phyloP scores from a whole-genome alignment of 35 echinoderm and acorn worm species.

The Diadema setosum region DNA sequence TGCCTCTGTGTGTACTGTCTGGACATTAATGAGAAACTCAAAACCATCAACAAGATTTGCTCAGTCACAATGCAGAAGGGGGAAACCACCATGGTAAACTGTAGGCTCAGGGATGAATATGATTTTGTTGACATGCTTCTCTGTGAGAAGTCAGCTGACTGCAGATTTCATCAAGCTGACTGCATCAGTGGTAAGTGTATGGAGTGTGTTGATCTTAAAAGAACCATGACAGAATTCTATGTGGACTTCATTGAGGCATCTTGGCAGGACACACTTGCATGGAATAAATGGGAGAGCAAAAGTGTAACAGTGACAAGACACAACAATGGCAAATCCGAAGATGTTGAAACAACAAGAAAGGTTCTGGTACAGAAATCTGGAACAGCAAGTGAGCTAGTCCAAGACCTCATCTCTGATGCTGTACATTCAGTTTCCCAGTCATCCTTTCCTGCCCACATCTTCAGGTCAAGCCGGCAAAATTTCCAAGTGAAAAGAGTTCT shows the following conservation, averaged over 20 bases:
- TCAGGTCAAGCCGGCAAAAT: not conserved
- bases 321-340: not conserved
- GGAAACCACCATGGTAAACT: too few species aligned
- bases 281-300: constrained; percentile 19
- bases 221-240: constrained; percentile 6
- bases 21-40: too few species aligned
- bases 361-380: not conserved
- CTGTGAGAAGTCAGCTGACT: too few species aligned
- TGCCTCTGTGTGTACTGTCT: too few species aligned
- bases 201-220: not conserved
- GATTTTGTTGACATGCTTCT: too few species aligned
- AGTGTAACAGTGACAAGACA: not conserved
- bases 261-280: not conserved
- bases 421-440: not conserved
- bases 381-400: not conserved
- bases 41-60: too few species aligned
- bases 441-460: not conserved
- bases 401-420: not conserved
- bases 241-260: not conserved
- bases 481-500: constrained; percentile 26
- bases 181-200: not conserved
- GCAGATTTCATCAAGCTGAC: not conserved
- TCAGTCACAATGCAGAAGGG: too few species aligned
- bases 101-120: too few species aligned
- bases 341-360: not conserved